These are phyloP conservation scores for Drosophila albomicans DNA, from an alignment of 1,140 invertebrate genomes.

Conservation along the genomic window DNA sequence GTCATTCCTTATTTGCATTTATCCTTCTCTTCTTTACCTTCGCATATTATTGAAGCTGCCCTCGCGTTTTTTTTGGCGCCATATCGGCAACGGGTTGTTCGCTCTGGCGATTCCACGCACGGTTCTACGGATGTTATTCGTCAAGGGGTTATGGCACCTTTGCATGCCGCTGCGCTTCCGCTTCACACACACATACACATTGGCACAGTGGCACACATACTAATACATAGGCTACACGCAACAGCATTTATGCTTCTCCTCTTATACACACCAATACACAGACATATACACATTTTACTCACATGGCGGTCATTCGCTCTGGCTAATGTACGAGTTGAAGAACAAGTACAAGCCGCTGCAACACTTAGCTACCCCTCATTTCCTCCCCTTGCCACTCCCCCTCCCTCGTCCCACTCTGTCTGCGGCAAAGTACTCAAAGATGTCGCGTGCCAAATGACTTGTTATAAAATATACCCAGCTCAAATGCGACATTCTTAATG, in stretches of 20 bases:
- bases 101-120: conserved; percentile 49
- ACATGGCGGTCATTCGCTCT: conserved; percentile 10
- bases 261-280: not conserved
- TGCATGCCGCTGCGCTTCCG: conserved; percentile 75
- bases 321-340: conserved; percentile 19
- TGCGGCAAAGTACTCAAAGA: not conserved
- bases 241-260: conserved; percentile 12
- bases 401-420: not conserved
- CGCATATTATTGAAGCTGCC: conserved; percentile 1
- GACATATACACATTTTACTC: not conserved
- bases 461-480: conserved; percentile 4
- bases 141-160: conserved; percentile 74
- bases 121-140: conserved; percentile 48
- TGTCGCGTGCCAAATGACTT: conserved; percentile 47
- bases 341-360: conserved; percentile 16
- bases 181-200: conserved; percentile 26
- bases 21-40: too few relatives aligned
- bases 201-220: conserved; percentile 13
- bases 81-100: conserved; percentile 58
- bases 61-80: conserved; percentile 61
- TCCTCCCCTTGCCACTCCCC: too few relatives aligned
- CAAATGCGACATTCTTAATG: not conserved
- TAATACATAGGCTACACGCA: conserved; percentile 13
- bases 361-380: not conserved
- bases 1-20: too few relatives aligned